Percentiles rank a stretch among this genome's conserved stretches.
phyloP scores from a whole-genome alignment of 2,113 vertebrate species.

The Tetrao urogallus region DNA sequence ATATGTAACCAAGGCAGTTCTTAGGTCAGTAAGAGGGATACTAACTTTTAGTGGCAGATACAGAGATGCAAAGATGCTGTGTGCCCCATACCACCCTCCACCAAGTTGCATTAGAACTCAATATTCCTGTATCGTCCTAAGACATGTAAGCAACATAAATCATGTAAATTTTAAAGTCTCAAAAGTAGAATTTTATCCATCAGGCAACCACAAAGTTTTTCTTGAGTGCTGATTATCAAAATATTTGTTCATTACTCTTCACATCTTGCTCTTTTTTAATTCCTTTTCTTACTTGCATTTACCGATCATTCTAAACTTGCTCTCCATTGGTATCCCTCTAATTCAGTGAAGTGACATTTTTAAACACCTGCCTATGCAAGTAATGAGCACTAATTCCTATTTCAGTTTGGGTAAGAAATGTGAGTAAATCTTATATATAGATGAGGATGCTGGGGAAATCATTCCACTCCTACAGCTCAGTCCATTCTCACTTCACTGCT shows the following conservation, averaged over 20 bases:
- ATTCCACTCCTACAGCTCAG: not conserved
- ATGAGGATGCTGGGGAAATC: not conserved
- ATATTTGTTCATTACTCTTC: not conserved
- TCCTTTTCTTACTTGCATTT: not conserved
- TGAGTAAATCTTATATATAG: not conserved
- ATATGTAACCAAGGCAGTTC: not conserved
- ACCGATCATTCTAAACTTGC: not conserved
- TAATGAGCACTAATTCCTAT: not conserved
- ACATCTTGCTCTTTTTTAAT: not conserved
- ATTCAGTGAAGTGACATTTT: not conserved
- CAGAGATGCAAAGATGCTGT: not conserved
- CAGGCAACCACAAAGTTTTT: accelerated
- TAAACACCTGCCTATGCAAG: not conserved
- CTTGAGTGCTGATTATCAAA: not conserved
- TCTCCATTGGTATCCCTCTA: accelerated
- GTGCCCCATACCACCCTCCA: not conserved
- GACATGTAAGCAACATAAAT: not conserved
- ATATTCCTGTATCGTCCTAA: accelerated
- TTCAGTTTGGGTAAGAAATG: not conserved
- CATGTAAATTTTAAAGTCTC: not conserved
- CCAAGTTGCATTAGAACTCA: not conserved
- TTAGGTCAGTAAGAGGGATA: not conserved
- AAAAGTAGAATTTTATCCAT: not conserved
- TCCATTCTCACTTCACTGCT: accelerated
- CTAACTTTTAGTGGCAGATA: not conserved